Evolutionary conservation across 2,113 vertebrate genomes (phyloP).

Genomic region (Argyrosomus japonicus): DNA sequence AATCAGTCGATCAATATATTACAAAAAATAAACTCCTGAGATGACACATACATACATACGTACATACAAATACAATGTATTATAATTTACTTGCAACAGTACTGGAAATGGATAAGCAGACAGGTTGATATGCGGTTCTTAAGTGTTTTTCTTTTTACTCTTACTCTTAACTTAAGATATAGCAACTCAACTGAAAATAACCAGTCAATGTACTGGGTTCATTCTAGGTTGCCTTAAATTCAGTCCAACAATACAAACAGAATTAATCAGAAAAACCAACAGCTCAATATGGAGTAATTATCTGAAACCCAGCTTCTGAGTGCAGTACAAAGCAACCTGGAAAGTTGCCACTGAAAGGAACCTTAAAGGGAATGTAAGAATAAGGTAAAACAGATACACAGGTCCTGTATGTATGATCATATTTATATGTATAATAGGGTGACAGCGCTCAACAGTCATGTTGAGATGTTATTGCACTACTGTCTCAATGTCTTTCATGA

Average conservation of each 20-base stretch:
- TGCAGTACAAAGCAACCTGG: conserved; percentile 56
- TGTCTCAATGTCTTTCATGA: conserved; percentile 80
- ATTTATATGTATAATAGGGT: conserved; percentile 58
- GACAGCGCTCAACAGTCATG: conserved; percentile 72
- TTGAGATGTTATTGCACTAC: conserved; percentile 83
- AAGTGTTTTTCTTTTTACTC: conserved; percentile 26
- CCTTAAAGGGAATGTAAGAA: conserved; percentile 69
- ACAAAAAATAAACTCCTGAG: conserved; percentile 84
- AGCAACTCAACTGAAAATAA: conserved; percentile 60
- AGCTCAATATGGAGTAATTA: conserved; percentile 29
- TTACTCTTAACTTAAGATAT: conserved; percentile 62
- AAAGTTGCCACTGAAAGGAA: conserved; percentile 51
- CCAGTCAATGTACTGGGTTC: conserved; percentile 39
- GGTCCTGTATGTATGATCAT: conserved; percentile 59
- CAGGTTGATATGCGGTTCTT: conserved; percentile 55
- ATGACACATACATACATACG: conserved; percentile 73
- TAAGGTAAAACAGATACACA: conserved; percentile 63
- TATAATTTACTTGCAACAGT: conserved; percentile 71
- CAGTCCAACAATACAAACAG: conserved; percentile 21
- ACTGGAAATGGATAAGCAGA: conserved; percentile 71
- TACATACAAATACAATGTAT: conserved; percentile 78
- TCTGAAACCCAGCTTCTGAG: conserved; percentile 31
- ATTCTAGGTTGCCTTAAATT: conserved; percentile 53
- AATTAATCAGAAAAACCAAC: conserved; percentile 28
- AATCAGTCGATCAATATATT: conserved; percentile 73